Conservation (phyloP, 2,113 vertebrate species). For the Eira barbara region DNA sequence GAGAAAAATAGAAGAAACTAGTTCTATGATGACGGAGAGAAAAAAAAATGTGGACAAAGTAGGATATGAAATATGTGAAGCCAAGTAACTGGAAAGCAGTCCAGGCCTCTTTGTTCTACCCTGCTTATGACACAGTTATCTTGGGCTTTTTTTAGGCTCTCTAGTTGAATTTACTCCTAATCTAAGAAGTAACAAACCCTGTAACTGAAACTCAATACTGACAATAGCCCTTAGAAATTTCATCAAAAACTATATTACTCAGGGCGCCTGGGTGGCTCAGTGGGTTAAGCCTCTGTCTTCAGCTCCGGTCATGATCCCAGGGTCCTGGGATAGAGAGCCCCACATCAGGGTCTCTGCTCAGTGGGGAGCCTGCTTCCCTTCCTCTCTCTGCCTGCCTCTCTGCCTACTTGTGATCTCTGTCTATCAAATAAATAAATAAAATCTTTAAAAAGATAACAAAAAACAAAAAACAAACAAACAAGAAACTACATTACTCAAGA, state of each 20-base stretch:
- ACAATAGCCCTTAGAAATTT: background rate
- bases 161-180: background rate
- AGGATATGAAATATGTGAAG: background rate
- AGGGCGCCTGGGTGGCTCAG: too few relatives aligned
- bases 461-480: too few relatives aligned
- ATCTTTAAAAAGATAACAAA: too few relatives aligned
- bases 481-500: background rate
- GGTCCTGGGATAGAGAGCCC: too few relatives aligned
- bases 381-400: too few relatives aligned
- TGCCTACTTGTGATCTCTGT: too few relatives aligned
- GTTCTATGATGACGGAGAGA: background rate
- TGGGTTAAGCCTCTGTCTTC: too few relatives aligned
- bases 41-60: background rate
- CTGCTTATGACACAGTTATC: background rate
- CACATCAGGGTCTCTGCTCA: accelerated
- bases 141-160: background rate
- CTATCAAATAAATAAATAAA: too few relatives aligned
- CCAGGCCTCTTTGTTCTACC: background rate
- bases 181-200: background rate
- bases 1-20: background rate
- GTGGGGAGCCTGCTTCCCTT: too few relatives aligned
- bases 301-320: too few relatives aligned
- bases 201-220: background rate
- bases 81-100: background rate
- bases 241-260: background rate